A percentile compares a stretch with the other conserved stretches of the same genome.
Conservation (phyloP, 2,113 vertebrate species). For the Parus major region DNA sequence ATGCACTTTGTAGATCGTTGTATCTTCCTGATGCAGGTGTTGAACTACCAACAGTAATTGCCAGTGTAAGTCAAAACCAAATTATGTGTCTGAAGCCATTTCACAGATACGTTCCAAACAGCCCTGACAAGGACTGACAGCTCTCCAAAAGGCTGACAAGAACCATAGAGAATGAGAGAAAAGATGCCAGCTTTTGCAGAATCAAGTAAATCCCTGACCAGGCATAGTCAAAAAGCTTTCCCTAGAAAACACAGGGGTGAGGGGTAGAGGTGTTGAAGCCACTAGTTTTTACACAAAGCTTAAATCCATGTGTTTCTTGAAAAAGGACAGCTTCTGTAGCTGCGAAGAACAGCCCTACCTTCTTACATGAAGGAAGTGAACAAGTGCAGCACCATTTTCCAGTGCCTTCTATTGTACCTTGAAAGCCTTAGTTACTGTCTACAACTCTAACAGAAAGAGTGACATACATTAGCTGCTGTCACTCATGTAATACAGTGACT, state of each 20-base stretch:
- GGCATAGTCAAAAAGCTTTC: not conserved
- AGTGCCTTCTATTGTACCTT: not conserved
- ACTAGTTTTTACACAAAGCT: not conserved
- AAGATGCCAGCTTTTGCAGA: not conserved
- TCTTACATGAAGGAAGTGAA: not conserved
- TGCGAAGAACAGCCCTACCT: not conserved
- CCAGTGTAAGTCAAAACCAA: not conserved
- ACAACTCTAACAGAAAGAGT: not conserved
- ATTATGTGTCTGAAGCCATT: not conserved
- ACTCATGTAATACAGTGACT: not conserved
- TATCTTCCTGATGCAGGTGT: not conserved
- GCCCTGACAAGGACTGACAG: not conserved
- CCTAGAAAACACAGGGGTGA: not conserved
- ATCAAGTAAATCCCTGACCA: not conserved
- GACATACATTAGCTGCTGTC: not conserved
- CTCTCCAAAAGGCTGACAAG: not conserved
- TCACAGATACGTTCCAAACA: not conserved
- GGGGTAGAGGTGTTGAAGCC: not conserved
- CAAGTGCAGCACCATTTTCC: not conserved
- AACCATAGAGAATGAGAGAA: not conserved
- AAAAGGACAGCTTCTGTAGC: not conserved
- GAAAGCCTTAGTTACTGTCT: not conserved
- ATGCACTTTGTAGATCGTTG: accelerated
- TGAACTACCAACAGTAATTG: not conserved
- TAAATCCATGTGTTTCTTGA: not conserved